A percentile compares a stretch with the other conserved stretches of the same genome.
phyloP scores from a whole-genome alignment of 1,140 invertebrate genomes.

The Helicoverpa zea region DNA sequence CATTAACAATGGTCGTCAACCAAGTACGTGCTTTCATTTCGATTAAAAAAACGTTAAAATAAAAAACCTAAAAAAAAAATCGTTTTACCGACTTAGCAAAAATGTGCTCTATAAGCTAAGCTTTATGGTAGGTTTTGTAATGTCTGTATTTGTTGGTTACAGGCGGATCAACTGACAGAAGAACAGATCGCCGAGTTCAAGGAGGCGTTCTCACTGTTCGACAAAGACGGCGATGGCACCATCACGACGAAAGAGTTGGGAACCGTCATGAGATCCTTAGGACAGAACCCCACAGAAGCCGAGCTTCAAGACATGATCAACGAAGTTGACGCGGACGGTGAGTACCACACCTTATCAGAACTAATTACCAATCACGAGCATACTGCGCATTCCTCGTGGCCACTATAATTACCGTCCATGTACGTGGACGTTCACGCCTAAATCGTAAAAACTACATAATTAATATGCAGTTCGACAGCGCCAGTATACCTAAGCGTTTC shows the following conservation, averaged over 20 bases:
- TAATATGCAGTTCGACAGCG: background rate
- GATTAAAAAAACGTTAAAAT: slow-evolving; percentile 1
- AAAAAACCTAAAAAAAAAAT: background rate
- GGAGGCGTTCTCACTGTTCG: slow-evolving; percentile 99
- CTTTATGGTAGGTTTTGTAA: background rate
- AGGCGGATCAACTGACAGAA: slow-evolving; percentile 99
- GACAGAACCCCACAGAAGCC: slow-evolving; percentile 99
- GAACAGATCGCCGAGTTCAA: slow-evolving; percentile 99
- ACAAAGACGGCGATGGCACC: slow-evolving; percentile 99
- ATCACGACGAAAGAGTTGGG: slow-evolving; percentile 99
- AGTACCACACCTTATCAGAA: slow-evolving; percentile 71
- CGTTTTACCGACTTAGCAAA: background rate
- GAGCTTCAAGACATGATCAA: slow-evolving; percentile 99
- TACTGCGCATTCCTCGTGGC: slow-evolving; percentile 8
- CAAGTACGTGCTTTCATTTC: slow-evolving; percentile 59
- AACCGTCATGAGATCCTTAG: slow-evolving; percentile 99
- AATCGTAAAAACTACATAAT: background rate
- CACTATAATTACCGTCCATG: background rate
- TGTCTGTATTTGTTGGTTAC: slow-evolving; percentile 64
- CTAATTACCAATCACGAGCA: background rate
- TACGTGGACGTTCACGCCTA: background rate
- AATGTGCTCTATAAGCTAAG: background rate
- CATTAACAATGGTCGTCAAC: slow-evolving; percentile 74
- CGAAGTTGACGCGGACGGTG: slow-evolving; percentile 99
- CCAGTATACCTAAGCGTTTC: background rate